A percentile compares a stretch with the other conserved stretches of the same genome.
These are phyloP conservation scores for Macaria liturata DNA, from an alignment of 2,888 invertebrate species.

Conservation along the genomic window DNA sequence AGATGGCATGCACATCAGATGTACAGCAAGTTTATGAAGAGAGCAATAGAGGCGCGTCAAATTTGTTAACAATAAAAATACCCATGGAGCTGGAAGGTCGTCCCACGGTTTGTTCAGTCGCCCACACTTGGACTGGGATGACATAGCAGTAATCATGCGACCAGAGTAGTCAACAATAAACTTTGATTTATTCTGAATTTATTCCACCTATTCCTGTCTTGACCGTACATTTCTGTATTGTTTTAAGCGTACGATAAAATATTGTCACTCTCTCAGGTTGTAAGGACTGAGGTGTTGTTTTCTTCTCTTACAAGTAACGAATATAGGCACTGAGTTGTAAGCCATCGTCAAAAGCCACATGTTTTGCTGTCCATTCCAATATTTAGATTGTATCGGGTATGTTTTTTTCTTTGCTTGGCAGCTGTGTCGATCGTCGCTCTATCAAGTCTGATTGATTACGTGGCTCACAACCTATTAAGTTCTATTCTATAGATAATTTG, in stretches of 20 bases:
- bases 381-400: too few relatives aligned
- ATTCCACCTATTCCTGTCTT: constrained; percentile 55
- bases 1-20: constrained; percentile 24
- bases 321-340: too few relatives aligned
- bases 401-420: too few relatives aligned
- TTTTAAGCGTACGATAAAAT: not conserved
- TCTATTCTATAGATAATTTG: too few relatives aligned
- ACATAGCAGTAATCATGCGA: constrained; percentile 58
- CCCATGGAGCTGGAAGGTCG: constrained; percentile 43
- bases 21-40: constrained; percentile 29
- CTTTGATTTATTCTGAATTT: constrained; percentile 60
- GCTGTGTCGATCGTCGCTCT: too few relatives aligned
- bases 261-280: too few relatives aligned
- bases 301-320: too few relatives aligned
- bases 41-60: constrained; percentile 39
- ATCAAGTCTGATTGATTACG: too few relatives aligned
- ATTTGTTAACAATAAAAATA: constrained; percentile 57
- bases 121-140: constrained; percentile 54
- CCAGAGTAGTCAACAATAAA: constrained; percentile 61
- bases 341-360: too few relatives aligned
- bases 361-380: too few relatives aligned
- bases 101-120: constrained; percentile 59
- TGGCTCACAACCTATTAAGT: too few relatives aligned
- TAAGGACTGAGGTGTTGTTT: too few relatives aligned
- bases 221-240: constrained; percentile 5